Percentiles rank a stretch among this genome's conserved stretches.
Evolutionary conservation across 2,113 vertebrate genomes (phyloP).

Genomic region (Malurus cyaneus): DNA sequence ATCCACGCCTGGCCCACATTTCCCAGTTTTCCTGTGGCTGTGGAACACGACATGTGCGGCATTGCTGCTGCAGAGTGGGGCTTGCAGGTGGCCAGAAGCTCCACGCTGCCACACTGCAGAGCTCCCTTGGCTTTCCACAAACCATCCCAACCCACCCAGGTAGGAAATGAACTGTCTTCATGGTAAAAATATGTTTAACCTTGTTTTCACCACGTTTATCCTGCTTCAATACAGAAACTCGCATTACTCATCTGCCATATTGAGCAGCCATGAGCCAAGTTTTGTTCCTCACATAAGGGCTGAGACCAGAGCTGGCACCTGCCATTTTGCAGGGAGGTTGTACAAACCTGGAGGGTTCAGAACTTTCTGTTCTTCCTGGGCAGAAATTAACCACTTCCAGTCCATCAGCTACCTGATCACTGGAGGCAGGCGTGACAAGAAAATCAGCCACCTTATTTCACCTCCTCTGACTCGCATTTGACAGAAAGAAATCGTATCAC

Average conservation of each 20-base stretch:
- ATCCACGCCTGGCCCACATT: neutral
- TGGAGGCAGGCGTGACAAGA: neutral
- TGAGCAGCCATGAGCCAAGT: neutral
- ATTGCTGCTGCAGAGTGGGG: neutral
- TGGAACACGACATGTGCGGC: fast-evolving
- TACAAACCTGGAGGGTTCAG: neutral
- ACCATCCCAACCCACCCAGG: neutral
- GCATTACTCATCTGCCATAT: fast-evolving
- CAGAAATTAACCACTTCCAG: neutral
- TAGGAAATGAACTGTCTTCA: neutral
- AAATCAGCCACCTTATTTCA: neutral
- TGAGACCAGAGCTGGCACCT: neutral
- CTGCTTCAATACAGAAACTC: fast-evolving
- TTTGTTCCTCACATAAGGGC: neutral
- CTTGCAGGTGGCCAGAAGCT: neutral
- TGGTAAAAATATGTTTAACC: neutral
- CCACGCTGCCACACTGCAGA: neutral
- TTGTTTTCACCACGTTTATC: neutral
- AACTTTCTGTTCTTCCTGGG: neutral
- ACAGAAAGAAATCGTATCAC: neutral
- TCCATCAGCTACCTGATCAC: neutral
- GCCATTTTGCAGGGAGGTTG: neutral
- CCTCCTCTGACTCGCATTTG: neutral
- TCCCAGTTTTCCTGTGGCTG: neutral
- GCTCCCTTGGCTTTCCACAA: neutral